A percentile compares a stretch with the other conserved stretches of the same genome.
Evolutionary conservation across 2,113 vertebrate species (phyloP).

Genomic region (Poecile atricapillus): DNA sequence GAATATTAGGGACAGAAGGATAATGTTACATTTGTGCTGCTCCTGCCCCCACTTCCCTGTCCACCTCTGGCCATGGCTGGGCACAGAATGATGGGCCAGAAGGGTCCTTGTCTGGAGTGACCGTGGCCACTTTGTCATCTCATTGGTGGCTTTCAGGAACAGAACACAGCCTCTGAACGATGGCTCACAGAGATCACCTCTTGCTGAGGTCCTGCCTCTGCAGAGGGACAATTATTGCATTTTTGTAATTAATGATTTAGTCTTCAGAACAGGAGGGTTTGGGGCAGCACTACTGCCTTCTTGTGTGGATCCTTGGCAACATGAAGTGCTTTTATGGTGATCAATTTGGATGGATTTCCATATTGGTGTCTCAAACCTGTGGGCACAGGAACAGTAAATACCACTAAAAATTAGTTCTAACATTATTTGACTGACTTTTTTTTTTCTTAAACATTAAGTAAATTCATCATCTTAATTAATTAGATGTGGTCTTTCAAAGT

Average conservation of each 20-base stretch:
- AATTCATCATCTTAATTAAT: background rate
- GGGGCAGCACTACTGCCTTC: background rate
- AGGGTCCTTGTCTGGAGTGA: background rate
- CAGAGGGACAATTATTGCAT: background rate
- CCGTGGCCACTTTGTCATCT: accelerated
- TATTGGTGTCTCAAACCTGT: background rate
- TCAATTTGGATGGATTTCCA: background rate
- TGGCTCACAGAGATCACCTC: background rate
- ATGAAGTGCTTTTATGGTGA: background rate
- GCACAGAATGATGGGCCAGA: background rate
- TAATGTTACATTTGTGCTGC: accelerated
- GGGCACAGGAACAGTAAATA: background rate
- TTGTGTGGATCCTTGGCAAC: background rate
- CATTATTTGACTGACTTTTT: background rate
- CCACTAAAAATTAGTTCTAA: background rate
- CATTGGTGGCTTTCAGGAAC: accelerated
- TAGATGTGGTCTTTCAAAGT: background rate
- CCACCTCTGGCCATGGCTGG: too few species aligned
- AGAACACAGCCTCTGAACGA: background rate
- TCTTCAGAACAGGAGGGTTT: background rate
- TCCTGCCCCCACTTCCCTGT: background rate
- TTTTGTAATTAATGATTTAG: background rate
- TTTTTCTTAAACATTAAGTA: background rate
- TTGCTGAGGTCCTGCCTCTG: background rate
- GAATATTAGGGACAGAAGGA: background rate